phyloP scores from a whole-genome alignment of 2,888 invertebrate species.

The Rugalucina vietnamica region DNA sequence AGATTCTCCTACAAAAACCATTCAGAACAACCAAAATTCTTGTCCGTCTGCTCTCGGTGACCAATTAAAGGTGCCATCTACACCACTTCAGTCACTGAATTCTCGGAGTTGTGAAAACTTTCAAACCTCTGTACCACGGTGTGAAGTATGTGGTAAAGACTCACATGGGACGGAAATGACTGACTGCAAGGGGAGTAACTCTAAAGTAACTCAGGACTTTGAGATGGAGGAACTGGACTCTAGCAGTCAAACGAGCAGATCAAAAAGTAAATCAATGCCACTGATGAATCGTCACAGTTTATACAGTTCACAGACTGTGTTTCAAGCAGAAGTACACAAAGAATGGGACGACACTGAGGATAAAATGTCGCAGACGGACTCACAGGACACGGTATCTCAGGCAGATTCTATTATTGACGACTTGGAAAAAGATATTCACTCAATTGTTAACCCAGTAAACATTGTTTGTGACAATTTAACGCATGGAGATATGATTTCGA shows the following conservation, averaged over 20 bases:
- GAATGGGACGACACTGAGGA: constrained; percentile 73
- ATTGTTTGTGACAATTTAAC: neutral
- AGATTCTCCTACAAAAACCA: constrained; percentile 21
- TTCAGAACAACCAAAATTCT: constrained; percentile 72
- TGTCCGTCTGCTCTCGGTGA: constrained; percentile 76
- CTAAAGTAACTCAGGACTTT: constrained; percentile 54
- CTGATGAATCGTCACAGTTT: constrained; percentile 62
- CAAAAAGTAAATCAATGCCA: constrained; percentile 74
- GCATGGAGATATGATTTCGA: neutral
- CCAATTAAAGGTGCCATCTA: constrained; percentile 62
- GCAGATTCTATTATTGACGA: constrained; percentile 64
- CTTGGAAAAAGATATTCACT: constrained; percentile 74
- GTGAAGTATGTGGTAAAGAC: constrained; percentile 66
- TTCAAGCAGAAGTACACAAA: constrained; percentile 78
- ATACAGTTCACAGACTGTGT: constrained; percentile 75
- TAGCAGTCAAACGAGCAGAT: constrained; percentile 36
- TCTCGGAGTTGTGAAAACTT: constrained; percentile 71
- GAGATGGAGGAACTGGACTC: constrained; percentile 59
- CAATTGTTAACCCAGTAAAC: constrained; percentile 65
- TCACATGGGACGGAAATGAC: constrained; percentile 51
- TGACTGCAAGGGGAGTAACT: constrained; percentile 49
- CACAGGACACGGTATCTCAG: constrained; percentile 65
- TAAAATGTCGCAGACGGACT: constrained; percentile 57
- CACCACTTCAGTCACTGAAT: constrained; percentile 54
- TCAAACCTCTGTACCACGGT: constrained; percentile 45